Percentiles rank a stretch among this genome's conserved stretches.
Conservation (phyloP, 30 jellyfish, hydroid and myxozoan genomes). For the Aurelia coerulea region DNA sequence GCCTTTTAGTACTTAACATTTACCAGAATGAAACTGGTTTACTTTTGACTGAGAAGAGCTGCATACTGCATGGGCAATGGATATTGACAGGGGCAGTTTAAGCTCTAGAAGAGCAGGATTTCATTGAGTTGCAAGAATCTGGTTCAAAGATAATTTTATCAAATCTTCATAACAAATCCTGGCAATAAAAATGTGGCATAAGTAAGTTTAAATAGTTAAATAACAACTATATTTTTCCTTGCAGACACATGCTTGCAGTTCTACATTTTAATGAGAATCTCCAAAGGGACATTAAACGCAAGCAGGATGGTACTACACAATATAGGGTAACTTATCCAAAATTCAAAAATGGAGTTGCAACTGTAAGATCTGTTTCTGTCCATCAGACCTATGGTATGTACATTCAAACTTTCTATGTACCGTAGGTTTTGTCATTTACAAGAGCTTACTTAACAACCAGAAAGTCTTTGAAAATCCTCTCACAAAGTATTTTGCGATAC, state of each 20-base stretch:
- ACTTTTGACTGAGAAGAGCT: no score
- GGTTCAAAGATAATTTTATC: no score
- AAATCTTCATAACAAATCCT: no score
- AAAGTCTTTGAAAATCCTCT: not conserved
- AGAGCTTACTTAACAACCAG: slow-evolving; percentile 1
- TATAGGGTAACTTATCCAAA: not conserved
- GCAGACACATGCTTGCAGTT: slow-evolving; percentile 2
- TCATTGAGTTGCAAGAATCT: no score
- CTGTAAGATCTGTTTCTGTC: not conserved
- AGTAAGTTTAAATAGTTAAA: no score
- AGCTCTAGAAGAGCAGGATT: no score
- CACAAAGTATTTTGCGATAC: no score
- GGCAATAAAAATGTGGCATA: no score
- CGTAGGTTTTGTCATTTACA: slow-evolving; percentile 3
- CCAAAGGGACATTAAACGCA: slow-evolving; percentile 2
- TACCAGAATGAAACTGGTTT: no score
- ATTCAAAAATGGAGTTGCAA: not conserved
- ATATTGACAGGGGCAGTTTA: no score
- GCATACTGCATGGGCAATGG: no score
- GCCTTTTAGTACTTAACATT: no score
- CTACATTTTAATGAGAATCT: slow-evolving; percentile 8
- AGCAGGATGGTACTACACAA: slow-evolving; percentile 11
- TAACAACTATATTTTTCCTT: not conserved
- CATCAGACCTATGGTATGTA: slow-evolving; percentile 12
- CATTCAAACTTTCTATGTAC: not conserved